Percentiles rank a stretch among this genome's conserved stretches.
phyloP scores from a whole-genome alignment of 2,113 vertebrate genomes.

The Psophia crepitans region DNA sequence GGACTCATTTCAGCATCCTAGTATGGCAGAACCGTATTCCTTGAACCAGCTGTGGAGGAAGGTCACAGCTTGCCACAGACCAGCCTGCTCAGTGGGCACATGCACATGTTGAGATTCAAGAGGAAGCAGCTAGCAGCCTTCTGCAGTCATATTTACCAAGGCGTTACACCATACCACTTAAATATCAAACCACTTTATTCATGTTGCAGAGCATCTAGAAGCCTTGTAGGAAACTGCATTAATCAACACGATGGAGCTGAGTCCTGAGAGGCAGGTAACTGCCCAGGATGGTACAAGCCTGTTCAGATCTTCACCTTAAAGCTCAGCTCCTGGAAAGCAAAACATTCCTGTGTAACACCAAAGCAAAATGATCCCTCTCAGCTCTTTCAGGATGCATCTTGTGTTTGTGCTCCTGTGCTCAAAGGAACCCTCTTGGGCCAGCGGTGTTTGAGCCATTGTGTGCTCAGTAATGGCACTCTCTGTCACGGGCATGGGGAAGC shows the following conservation, averaged over 20 bases:
- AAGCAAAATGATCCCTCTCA: neutral
- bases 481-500: neutral
- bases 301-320: neutral
- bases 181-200: neutral
- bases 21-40: neutral
- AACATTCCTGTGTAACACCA: rapidly evolving
- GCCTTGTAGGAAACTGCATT: neutral
- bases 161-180: neutral
- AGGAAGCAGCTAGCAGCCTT: neutral
- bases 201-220: neutral
- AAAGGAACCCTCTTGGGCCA: neutral
- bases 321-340: neutral
- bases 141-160: neutral
- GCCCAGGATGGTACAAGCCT: neutral
- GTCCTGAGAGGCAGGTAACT: neutral
- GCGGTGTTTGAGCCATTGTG: neutral
- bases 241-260: neutral
- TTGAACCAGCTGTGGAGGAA: neutral
- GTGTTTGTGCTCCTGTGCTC: neutral
- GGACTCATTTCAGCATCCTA: neutral
- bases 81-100: rapidly evolving
- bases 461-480: neutral
- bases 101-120: neutral
- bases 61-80: neutral
- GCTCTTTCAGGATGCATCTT: neutral